Evolutionary conservation across 1,140 invertebrate genomes (phyloP).

Genomic region (Cheumatopsyche charites): DNA sequence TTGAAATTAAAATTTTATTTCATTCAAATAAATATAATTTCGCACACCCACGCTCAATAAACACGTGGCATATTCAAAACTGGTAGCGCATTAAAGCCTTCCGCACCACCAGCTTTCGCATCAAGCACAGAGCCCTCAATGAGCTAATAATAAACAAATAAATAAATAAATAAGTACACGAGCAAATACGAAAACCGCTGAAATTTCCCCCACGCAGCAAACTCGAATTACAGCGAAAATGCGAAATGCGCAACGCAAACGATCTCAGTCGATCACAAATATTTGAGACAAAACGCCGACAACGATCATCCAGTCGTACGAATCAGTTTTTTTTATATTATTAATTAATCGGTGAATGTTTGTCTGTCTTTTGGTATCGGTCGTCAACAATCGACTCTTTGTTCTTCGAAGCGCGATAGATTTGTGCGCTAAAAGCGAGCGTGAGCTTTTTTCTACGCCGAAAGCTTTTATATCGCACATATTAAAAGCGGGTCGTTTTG

Average conservation of each 20-base stretch:
- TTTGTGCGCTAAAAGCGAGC: too few species aligned
- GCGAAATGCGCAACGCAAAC: constrained; percentile 29
- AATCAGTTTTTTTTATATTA: constrained; percentile 27
- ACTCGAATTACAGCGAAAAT: background rate
- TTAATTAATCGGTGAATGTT: constrained; percentile 31
- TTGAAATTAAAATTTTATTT: too few species aligned
- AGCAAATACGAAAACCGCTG: background rate
- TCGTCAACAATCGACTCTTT: constrained; percentile 11
- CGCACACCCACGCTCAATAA: too few species aligned
- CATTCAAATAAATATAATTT: too few species aligned
- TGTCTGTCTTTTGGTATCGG: constrained; percentile 2
- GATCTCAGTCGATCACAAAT: constrained; percentile 28
- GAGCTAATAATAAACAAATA: too few species aligned
- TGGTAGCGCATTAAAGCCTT: too few species aligned
- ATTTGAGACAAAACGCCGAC: constrained; percentile 27
- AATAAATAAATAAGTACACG: background rate
- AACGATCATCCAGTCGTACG: constrained; percentile 20
- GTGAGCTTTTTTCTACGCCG: too few species aligned
- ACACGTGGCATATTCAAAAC: too few species aligned
- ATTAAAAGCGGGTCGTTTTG: too few species aligned
- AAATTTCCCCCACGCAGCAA: background rate
- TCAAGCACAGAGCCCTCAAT: too few species aligned
- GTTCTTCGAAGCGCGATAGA: background rate
- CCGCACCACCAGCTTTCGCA: too few species aligned
- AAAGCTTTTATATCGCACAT: too few species aligned